These are phyloP conservation scores for Metellina segmentata DNA, from an alignment of 2,888 invertebrate genomes.

Conservation along the genomic window DNA sequence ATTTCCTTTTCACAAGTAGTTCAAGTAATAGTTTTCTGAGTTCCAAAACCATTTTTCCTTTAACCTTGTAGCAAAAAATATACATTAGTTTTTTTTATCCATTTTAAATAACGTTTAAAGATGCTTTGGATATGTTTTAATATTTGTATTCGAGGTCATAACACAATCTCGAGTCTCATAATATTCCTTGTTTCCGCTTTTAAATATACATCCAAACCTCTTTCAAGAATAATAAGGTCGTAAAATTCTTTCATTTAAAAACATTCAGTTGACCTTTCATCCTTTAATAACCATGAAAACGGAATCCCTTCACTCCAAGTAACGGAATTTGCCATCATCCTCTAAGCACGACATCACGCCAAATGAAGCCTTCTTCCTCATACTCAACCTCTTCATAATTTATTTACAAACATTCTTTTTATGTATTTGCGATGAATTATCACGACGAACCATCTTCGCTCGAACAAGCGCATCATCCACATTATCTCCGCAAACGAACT, in stretches of 20 bases:
- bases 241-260: background rate
- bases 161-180: too few species aligned
- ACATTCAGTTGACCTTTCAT: constrained; percentile 15
- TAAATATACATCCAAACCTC: background rate
- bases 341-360: background rate
- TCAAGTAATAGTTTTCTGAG: too few species aligned
- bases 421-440: constrained; percentile 40
- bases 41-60: too few species aligned
- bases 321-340: constrained; percentile 16
- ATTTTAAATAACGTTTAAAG: too few species aligned
- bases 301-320: background rate
- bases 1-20: too few species aligned
- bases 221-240: background rate
- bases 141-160: too few species aligned
- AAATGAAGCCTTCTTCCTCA: constrained; percentile 9
- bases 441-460: constrained; percentile 53
- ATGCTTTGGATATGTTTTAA: too few species aligned
- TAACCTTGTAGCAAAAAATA: too few species aligned
- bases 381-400: constrained; percentile 33
- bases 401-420: constrained; percentile 32
- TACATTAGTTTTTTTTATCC: too few species aligned
- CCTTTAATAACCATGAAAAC: constrained; percentile 28
- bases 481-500: constrained; percentile 33
- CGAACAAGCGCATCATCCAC: constrained; percentile 19
- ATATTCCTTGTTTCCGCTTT: too few species aligned